Conservation (phyloP, 2,888 invertebrate genomes). For the Agrypnus murinus region DNA sequence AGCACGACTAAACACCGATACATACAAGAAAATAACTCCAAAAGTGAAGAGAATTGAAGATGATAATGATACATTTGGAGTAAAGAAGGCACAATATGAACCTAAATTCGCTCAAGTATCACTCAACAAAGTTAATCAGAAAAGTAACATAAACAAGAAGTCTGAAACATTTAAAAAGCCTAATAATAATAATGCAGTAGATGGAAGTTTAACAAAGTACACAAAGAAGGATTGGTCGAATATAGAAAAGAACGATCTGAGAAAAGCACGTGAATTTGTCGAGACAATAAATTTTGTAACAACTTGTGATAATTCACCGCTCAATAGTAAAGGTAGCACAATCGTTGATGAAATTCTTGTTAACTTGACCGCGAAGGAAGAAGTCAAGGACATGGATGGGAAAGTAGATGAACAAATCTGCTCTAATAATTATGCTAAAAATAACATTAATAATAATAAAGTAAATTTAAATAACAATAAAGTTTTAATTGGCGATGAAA, state of each 20-base stretch:
- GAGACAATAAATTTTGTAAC: conserved; percentile 49
- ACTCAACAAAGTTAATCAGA: background rate
- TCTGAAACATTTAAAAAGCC: conserved; percentile 21
- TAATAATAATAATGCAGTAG: background rate
- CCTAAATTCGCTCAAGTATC: conserved; percentile 38
- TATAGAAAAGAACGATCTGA: conserved; percentile 57
- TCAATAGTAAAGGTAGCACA: too few relatives aligned
- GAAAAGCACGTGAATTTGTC: conserved; percentile 58
- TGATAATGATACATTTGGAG: conserved; percentile 29
- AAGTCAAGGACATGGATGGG: conserved; percentile 35
- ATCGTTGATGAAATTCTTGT: conserved; percentile 32
- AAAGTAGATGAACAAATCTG: conserved; percentile 25
- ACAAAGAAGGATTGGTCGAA: conserved; percentile 17
- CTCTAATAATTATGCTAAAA: conserved; percentile 11
- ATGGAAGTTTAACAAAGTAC: conserved; percentile 15
- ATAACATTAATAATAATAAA: conserved; percentile 14
- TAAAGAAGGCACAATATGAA: conserved; percentile 34
- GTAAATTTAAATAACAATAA: background rate
- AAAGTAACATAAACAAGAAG: background rate
- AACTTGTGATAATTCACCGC: too few relatives aligned
- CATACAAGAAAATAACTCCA: conserved; percentile 9
- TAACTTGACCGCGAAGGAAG: conserved; percentile 49
- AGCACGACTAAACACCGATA: background rate
- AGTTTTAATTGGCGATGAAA: conserved; percentile 6
- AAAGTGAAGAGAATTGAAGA: conserved; percentile 6